phyloP scores from a whole-genome alignment of 2,113 vertebrate species.

The Phyllostomus hastatus region DNA sequence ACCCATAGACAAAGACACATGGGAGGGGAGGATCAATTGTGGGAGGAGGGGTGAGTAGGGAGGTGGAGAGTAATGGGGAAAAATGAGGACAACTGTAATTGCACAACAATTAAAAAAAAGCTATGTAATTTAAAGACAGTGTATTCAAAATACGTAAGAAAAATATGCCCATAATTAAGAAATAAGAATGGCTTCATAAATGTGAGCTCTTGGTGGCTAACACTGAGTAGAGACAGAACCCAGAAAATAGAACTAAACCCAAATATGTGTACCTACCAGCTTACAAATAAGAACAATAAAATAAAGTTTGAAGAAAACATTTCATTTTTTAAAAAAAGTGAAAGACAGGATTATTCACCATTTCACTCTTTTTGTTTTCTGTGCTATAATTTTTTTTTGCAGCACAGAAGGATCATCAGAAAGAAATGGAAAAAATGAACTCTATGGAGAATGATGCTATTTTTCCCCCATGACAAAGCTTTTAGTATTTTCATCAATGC shows the following conservation, averaged over 20 bases:
- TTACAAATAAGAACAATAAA: background rate
- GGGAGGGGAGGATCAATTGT: no score
- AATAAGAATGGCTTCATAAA: background rate
- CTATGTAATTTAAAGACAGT: background rate
- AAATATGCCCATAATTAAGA: background rate
- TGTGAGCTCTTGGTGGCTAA: background rate
- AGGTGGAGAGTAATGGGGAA: no score
- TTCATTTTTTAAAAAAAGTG: background rate
- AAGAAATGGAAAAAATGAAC: conserved; percentile 21
- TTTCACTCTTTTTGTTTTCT: background rate
- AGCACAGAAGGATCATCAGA: background rate
- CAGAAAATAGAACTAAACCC: background rate
- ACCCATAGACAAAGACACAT: no score
- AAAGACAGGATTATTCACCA: background rate
- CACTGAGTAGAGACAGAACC: background rate
- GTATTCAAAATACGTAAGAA: background rate
- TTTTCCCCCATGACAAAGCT: conserved; percentile 10
- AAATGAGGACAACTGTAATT: no score
- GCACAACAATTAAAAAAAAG: no score
- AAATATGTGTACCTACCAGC: background rate
- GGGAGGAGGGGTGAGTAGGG: no score
- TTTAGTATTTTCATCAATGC: background rate
- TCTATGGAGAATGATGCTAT: background rate
- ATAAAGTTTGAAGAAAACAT: background rate
- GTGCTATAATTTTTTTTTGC: background rate